Percentiles rank a stretch among this genome's conserved stretches.
These are phyloP conservation scores for Anarhynchus alexandrinus DNA, from an alignment of 2,113 vertebrate genomes.

Conservation along the genomic window DNA sequence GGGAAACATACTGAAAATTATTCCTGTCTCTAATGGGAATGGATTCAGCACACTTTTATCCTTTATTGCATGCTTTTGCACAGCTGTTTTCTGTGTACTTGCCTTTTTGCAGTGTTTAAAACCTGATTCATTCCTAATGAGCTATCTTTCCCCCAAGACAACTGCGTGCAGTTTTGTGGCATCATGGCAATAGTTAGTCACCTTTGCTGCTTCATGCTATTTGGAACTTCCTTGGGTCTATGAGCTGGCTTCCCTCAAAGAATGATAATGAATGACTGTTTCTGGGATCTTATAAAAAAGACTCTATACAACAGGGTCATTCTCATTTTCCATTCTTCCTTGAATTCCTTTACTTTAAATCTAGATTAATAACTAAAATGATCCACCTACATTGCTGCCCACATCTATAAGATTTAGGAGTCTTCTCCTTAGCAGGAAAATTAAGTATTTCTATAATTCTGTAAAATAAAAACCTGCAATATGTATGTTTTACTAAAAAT, in stretches of 20 bases:
- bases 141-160: not conserved
- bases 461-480: not conserved
- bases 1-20: not conserved
- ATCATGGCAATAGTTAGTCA: not conserved
- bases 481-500: not conserved
- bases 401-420: not conserved
- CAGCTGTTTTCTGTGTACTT: not conserved
- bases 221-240: not conserved
- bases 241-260: not conserved
- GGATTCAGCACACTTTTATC: not conserved
- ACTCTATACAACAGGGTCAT: not conserved
- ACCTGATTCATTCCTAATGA: not conserved
- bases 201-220: not conserved
- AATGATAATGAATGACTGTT: not conserved
- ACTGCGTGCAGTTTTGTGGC: not conserved
- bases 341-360: not conserved
- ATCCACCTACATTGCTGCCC: not conserved
- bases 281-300: not conserved
- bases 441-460: not conserved
- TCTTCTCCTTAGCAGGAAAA: not conserved
- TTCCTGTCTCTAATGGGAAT: not conserved
- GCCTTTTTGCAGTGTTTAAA: not conserved
- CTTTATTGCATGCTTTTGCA: not conserved
- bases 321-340: not conserved
- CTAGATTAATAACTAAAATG: not conserved